Evolutionary conservation across 35 echinoderm and acorn worm species (phyloP), one percentile per base, ranked within the genome.

Genomic region (Patiria miniata): DNA sequence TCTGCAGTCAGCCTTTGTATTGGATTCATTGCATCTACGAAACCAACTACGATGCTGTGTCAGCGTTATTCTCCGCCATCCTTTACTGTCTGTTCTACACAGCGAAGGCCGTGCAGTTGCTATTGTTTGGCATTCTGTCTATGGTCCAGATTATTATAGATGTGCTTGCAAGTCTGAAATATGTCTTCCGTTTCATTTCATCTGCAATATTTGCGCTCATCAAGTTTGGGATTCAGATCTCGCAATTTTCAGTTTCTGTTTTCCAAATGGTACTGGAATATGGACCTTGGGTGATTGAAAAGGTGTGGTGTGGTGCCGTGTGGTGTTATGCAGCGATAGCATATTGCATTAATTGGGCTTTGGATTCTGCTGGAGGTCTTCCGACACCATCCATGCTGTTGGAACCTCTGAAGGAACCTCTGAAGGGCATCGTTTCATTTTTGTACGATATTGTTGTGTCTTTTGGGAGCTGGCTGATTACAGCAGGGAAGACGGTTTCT

Each of bases 1-100:
- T n/a, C 2, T 73, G 65, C 65, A 73, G 65, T 34, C 65, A 73
- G 65, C 65, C 65, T 32, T 26, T 73, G 8, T 73, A 73, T 73
- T 73, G 21, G 26, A 9, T 73, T 23, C 22, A 14, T 1, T 22
- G 29, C 65, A 36, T 73, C 65, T 73, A 32, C 9, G 65, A 73
- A 30, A 73, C 65, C 21, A 73, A 73, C 65, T 73, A 73, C 9
- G 65, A 73, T 12, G 26, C 29, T 4, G 29, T 73, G 34, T 73
- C 65, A 26, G 65, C 26, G 8, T 18, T 73, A 8, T 73, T 73
- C 34, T 7, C 23, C 14, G 26, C 23, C 65, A 30, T 73, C 34
- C 29, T 7, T 73, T 32, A 26, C 29, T 73, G 29, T 34, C 5
- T 73, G 34, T 10, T 32, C 19, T 73, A 30, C 15, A 10, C 65